Evolutionary conservation across 2,888 invertebrate genomes (phyloP), one percentile per base, ranked within the genome.

Genomic region (Notocelia uddmanniana): DNA sequence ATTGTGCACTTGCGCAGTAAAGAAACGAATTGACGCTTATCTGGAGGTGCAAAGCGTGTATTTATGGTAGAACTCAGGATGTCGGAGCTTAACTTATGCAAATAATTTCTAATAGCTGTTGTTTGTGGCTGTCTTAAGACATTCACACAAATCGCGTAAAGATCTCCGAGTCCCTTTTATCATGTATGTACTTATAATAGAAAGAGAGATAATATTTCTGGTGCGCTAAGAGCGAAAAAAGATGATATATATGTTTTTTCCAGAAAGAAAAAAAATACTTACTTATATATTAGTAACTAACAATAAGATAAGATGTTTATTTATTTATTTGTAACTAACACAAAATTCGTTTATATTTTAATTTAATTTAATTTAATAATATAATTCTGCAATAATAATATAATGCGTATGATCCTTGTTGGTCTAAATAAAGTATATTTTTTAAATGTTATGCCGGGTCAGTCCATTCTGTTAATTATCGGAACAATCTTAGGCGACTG

Each of bases 1-100:
- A 69, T 75, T 75, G 64, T 50, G 54, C 68, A 55, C 73, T 70
- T 74, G 68, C 62, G 50, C 64, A 48, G 73, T 73, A 71, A 74
- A 69, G 63, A 63, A 69, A 52, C 59, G 59, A 60, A 68, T 71
- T 66, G 48, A 72, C 62, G 72, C 55, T 68, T 68, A 72, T 68
- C 72, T 68, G 62, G 60, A 71, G 67, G 68, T 68, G 63, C 54
- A 68, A 68, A 62, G 26, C 67, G 23, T 57, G 57, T 68, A 55
- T 72, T 72, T 72, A 68, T 57, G 68, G 37, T 48, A 23, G 34
- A 34, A 59, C 54, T 45, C 10, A 57, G 68, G 60, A 67, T 72
- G 45, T 60, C 41, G 66, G 59, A 23, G 37, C 41, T 50, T n/a
- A 69, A 57, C 21, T 37, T 37, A 18, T 31, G 18, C 18, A 31